phyloP scores from a whole-genome alignment of 2,888 invertebrate species.

The Stenurella melanura region DNA sequence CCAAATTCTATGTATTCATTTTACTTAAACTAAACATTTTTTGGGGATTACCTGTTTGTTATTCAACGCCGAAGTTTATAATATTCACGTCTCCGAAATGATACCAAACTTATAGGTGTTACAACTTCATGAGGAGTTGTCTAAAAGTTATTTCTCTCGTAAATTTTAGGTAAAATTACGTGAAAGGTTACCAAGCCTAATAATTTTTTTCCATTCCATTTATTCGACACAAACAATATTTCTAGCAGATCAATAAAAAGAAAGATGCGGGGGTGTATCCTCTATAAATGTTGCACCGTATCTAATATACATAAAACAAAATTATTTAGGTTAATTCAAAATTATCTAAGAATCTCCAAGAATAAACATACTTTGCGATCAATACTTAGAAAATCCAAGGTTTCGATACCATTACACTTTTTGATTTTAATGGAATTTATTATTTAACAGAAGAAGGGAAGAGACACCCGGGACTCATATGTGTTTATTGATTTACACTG shows the following conservation, averaged over 20 bases:
- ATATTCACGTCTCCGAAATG: neutral
- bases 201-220: neutral
- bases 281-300: neutral
- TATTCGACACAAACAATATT: slow-evolving; percentile 6
- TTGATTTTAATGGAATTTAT: slow-evolving; percentile 11
- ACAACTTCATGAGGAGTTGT: neutral
- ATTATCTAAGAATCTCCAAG: neutral
- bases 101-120: neutral
- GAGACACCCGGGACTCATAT: slow-evolving; percentile 17
- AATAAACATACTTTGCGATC: slow-evolving; percentile 4
- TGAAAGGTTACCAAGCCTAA: neutral
- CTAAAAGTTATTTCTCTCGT: neutral
- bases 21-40: neutral
- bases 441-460: neutral
- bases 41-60: neutral
- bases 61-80: neutral
- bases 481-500: slow-evolving; percentile 23
- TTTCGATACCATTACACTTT: neutral
- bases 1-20: too few species aligned
- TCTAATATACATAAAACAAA: neutral
- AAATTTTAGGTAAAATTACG: neutral
- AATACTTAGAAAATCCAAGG: slow-evolving; percentile 8
- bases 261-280: neutral
- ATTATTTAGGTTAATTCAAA: neutral
- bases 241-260: neutral